These are phyloP conservation scores for Motacilla alba DNA, from an alignment of 2,113 vertebrate species.

Conservation along the genomic window DNA sequence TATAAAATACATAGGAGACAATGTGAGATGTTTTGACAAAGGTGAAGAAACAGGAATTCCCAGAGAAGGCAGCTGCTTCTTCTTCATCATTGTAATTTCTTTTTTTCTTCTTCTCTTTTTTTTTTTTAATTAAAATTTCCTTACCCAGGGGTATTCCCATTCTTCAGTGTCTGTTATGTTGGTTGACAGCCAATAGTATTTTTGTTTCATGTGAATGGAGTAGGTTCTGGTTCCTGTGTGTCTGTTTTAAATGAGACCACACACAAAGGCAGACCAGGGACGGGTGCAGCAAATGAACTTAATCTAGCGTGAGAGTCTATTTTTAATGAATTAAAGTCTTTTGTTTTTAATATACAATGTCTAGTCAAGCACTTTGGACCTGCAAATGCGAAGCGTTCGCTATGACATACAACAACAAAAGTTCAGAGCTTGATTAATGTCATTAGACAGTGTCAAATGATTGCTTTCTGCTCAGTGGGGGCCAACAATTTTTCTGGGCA, in stretches of 20 bases:
- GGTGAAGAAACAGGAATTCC: slow-evolving; percentile 56
- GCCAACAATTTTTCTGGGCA: not conserved
- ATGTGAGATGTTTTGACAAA: slow-evolving; percentile 63
- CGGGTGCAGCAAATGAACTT: slow-evolving; percentile 52
- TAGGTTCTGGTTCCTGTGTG: slow-evolving; percentile 39
- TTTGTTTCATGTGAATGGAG: slow-evolving; percentile 51
- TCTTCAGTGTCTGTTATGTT: slow-evolving; percentile 48
- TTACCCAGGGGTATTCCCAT: slow-evolving; percentile 34
- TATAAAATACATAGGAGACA: slow-evolving; percentile 44
- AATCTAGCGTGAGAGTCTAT: slow-evolving; percentile 59
- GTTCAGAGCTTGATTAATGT: slow-evolving; percentile 25
- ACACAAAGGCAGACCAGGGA: slow-evolving; percentile 30
- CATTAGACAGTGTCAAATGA: not conserved
- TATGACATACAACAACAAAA: slow-evolving; percentile 18
- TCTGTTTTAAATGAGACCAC: slow-evolving; percentile 61
- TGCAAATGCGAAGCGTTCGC: slow-evolving; percentile 46
- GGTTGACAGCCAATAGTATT: slow-evolving; percentile 54
- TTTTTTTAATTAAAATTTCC: slow-evolving; percentile 29
- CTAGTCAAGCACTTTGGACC: slow-evolving; percentile 43
- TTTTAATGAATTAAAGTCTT: slow-evolving; percentile 65
- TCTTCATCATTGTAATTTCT: not conserved
- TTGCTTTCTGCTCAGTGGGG: not conserved
- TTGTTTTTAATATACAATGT: slow-evolving; percentile 54
- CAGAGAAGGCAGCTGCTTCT: slow-evolving; percentile 13
- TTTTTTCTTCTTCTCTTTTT: not conserved